A percentile compares a stretch with the other conserved stretches of the same genome.
Conservation (phyloP, 2,888 invertebrate species). For the Eristalis arbustorum region DNA sequence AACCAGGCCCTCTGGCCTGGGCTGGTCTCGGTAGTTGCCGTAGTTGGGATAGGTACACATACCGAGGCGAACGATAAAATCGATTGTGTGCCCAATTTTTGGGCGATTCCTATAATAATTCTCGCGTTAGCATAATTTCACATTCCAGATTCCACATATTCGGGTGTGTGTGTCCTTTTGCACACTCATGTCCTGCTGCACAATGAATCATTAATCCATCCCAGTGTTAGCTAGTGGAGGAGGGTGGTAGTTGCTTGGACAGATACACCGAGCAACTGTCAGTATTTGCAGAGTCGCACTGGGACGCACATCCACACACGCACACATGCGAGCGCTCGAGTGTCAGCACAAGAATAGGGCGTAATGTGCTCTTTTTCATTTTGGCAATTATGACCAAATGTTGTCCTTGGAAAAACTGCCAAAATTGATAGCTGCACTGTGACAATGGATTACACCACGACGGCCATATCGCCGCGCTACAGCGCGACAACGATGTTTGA, state of each 20-base stretch:
- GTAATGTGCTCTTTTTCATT: slow-evolving; percentile 55
- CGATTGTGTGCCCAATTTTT: slow-evolving; percentile 64
- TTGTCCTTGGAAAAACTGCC: slow-evolving; percentile 69
- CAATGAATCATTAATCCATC: slow-evolving; percentile 63
- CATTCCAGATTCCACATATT: slow-evolving; percentile 5
- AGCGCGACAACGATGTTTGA: slow-evolving; percentile 53
- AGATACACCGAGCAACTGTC: background rate
- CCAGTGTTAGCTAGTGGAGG: background rate
- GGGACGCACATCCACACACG: background rate
- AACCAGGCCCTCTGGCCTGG: background rate
- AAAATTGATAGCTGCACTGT: slow-evolving; percentile 70
- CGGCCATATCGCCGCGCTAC: slow-evolving; percentile 6
- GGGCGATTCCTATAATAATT: slow-evolving; percentile 58
- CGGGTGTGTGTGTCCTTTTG: slow-evolving; percentile 44
- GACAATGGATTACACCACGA: slow-evolving; percentile 64
- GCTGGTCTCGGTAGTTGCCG: background rate
- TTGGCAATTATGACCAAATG: slow-evolving; percentile 71
- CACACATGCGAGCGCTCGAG: background rate
- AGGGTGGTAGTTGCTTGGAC: background rate
- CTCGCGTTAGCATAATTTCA: slow-evolving; percentile 58
- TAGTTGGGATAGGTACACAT: background rate
- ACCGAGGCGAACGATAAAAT: slow-evolving; percentile 44
- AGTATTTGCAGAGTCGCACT: background rate
- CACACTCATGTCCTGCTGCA: slow-evolving; percentile 55
- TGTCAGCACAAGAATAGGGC: background rate